A percentile compares a stretch with the other conserved stretches of the same genome.
phyloP scores from a whole-genome alignment of 2,113 vertebrate genomes.

The Erythrolamprus reginae region DNA sequence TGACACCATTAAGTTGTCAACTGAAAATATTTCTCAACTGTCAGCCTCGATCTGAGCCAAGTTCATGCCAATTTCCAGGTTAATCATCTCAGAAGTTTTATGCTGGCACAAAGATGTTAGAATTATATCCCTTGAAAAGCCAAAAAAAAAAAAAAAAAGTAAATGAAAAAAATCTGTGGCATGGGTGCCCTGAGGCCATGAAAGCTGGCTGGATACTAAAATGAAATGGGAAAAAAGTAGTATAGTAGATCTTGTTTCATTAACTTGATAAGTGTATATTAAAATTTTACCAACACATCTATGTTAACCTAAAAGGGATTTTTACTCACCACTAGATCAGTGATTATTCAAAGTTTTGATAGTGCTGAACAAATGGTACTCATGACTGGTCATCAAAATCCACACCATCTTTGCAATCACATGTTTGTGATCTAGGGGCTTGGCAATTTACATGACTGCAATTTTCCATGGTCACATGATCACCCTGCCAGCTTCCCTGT shows the following conservation, averaged over 20 bases:
- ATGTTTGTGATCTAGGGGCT: not conserved
- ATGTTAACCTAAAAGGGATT: not conserved
- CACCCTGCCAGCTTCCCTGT: not conserved
- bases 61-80: slow-evolving; percentile 9
- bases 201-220: slow-evolving; percentile 41
- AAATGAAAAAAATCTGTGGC: slow-evolving; percentile 33
- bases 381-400: not conserved
- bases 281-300: not conserved
- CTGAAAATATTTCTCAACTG: not conserved
- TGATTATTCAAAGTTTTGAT: not conserved
- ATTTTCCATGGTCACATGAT: not conserved
- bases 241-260: slow-evolving; percentile 19
- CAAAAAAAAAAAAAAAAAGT: not conserved
- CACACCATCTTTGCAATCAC: not conserved
- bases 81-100: slow-evolving; percentile 29
- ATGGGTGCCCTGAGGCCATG: slow-evolving; percentile 33
- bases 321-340: not conserved
- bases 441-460: not conserved
- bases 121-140: slow-evolving; percentile 31
- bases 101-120: slow-evolving; percentile 12
- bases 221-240: slow-evolving; percentile 26
- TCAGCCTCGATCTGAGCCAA: not conserved
- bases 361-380: not conserved
- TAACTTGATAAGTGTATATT: not conserved
- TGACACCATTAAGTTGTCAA: slow-evolving; percentile 19